A percentile compares a stretch with the other conserved stretches of the same genome.
These are phyloP conservation scores for Copidosoma aretas DNA, from an alignment of 2,888 invertebrate genomes.

Conservation along the genomic window DNA sequence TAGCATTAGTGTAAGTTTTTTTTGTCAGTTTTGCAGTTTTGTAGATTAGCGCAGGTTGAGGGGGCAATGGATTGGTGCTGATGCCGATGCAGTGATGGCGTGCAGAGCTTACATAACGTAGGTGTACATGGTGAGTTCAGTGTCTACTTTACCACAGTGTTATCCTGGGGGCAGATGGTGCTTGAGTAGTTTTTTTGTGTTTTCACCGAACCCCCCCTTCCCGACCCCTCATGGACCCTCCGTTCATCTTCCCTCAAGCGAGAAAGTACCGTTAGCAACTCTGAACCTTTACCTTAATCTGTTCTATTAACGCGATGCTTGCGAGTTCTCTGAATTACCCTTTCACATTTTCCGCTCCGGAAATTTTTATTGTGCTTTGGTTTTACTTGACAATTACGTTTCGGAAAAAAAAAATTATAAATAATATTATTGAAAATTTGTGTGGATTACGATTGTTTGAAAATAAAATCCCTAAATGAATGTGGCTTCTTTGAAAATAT, in stretches of 20 bases:
- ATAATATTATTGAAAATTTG: neutral
- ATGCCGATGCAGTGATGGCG: constrained; percentile 7
- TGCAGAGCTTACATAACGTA: neutral
- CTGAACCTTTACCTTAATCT: neutral
- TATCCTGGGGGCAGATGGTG: constrained; percentile 22
- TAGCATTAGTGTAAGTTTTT: neutral
- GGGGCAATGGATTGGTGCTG: neutral
- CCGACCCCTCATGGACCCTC: neutral
- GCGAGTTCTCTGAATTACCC: neutral
- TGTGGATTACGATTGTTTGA: too few relatives aligned
- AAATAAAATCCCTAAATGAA: too few relatives aligned
- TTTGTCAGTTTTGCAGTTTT: constrained; percentile 15
- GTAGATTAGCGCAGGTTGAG: constrained; percentile 22
- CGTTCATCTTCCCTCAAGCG: neutral
- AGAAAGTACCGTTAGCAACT: constrained; percentile 26
- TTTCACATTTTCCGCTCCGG: neutral
- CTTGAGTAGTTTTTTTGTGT: constrained; percentile 34
- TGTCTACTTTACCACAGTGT: constrained; percentile 38
- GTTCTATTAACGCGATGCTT: neutral
- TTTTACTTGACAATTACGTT: too few relatives aligned
- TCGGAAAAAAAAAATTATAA: too few relatives aligned
- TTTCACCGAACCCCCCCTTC: constrained; percentile 16
- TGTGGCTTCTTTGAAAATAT: too few relatives aligned
- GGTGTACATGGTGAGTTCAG: constrained; percentile 21
- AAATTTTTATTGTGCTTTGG: too few relatives aligned